Evolutionary conservation across 2,113 vertebrate species (phyloP).

Genomic region (Rallus limicola): DNA sequence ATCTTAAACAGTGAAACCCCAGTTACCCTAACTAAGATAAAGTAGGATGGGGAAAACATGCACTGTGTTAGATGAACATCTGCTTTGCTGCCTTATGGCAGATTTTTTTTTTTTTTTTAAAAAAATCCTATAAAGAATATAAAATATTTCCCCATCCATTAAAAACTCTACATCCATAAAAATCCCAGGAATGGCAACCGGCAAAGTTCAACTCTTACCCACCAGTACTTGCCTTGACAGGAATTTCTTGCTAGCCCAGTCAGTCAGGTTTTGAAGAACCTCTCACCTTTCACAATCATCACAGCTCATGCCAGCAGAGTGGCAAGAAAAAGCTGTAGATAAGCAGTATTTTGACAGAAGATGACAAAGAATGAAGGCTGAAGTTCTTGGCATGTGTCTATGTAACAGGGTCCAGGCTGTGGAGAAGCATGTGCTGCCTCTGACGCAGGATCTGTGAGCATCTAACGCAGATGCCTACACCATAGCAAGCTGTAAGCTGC

Average conservation of each 20-base stretch:
- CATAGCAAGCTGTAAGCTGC: not conserved
- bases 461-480: not conserved
- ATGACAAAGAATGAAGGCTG: not conserved
- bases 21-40: not conserved
- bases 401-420: fast-evolving
- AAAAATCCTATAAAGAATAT: not conserved
- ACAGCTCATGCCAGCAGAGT: not conserved
- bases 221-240: not conserved
- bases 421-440: not conserved
- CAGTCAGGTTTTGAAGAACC: not conserved
- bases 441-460: not conserved
- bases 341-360: not conserved
- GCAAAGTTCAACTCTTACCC: not conserved
- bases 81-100: not conserved
- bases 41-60: not conserved
- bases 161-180: not conserved
- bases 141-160: not conserved
- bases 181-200: not conserved
- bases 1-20: not conserved
- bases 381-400: not conserved
- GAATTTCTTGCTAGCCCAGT: not conserved
- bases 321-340: not conserved
- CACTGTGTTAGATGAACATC: not conserved
- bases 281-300: not conserved
- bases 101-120: not conserved